phyloP scores from a whole-genome alignment of 2,113 vertebrate genomes.

The Rhinolophus sinicus region DNA sequence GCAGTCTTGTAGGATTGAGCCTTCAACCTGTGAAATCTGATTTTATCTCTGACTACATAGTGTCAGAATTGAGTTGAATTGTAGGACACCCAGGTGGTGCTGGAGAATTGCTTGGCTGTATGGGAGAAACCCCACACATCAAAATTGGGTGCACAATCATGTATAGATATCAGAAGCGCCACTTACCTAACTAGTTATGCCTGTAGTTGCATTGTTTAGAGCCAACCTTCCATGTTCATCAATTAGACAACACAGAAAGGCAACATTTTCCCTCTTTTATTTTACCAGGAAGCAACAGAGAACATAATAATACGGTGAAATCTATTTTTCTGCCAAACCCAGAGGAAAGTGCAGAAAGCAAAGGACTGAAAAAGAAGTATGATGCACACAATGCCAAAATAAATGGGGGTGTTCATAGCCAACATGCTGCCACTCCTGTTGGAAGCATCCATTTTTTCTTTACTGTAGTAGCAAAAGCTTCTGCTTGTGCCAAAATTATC shows the following conservation, averaged over 20 bases:
- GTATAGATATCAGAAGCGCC: neutral
- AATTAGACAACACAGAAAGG: neutral
- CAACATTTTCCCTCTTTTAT: neutral
- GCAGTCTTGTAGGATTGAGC: neutral
- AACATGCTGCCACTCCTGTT: rapidly evolving
- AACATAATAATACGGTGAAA: neutral
- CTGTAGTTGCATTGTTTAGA: neutral
- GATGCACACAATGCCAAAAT: neutral
- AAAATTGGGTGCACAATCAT: neutral
- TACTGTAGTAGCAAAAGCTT: neutral
- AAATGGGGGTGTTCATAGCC: neutral
- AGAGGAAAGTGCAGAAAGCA: slow-evolving; percentile 35
- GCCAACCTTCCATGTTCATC: neutral
- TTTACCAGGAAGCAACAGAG: neutral
- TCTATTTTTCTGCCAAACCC: slow-evolving; percentile 32
- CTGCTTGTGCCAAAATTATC: neutral
- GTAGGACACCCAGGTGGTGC: neutral
- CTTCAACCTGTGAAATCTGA: neutral
- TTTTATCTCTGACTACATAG: neutral
- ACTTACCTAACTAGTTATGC: neutral
- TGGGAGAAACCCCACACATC: neutral
- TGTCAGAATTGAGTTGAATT: neutral
- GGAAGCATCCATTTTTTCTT: neutral
- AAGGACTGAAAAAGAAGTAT: neutral
- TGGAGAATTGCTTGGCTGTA: neutral